Evolutionary conservation across 1,140 invertebrate genomes (phyloP).

Genomic region (Coenobita brevimanus): DNA sequence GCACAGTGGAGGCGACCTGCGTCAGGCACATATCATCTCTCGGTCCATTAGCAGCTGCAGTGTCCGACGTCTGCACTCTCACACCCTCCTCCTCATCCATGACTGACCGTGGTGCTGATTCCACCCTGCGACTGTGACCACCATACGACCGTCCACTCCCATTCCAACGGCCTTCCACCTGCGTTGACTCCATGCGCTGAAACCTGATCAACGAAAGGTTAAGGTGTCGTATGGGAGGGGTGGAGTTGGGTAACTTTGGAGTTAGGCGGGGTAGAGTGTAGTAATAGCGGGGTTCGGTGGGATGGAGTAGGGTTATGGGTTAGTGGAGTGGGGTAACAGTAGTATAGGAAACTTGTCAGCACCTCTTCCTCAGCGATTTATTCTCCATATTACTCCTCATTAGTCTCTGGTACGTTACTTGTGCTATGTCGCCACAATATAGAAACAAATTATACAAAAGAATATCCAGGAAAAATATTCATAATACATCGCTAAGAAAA

Average conservation of each 20-base stretch:
- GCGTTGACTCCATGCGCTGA: conserved; percentile 63
- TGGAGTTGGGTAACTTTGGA: background rate
- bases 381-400: no score
- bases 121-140: conserved; percentile 26
- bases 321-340: no score
- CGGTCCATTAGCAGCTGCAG: background rate
- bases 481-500: no score
- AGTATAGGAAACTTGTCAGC: no score
- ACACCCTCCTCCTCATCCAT: conserved; percentile 49
- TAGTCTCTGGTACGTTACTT: no score
- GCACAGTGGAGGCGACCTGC: conserved; percentile 4
- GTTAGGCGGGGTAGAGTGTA: background rate
- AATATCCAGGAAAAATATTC: no score
- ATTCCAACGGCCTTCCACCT: conserved; percentile 47
- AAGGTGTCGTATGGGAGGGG: no score
- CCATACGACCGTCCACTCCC: conserved; percentile 33
- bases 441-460: no score
- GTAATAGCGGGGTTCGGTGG: no score
- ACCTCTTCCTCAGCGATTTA: no score
- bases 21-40: conserved; percentile 47
- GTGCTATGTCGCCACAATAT: no score
- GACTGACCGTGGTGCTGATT: conserved; percentile 25
- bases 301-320: no score
- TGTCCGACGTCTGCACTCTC: conserved; percentile 21
- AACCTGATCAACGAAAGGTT: conserved; percentile 41